These are phyloP conservation scores for Bombus polaris DNA, from an alignment of 1,140 invertebrate species.

Conservation along the genomic window DNA sequence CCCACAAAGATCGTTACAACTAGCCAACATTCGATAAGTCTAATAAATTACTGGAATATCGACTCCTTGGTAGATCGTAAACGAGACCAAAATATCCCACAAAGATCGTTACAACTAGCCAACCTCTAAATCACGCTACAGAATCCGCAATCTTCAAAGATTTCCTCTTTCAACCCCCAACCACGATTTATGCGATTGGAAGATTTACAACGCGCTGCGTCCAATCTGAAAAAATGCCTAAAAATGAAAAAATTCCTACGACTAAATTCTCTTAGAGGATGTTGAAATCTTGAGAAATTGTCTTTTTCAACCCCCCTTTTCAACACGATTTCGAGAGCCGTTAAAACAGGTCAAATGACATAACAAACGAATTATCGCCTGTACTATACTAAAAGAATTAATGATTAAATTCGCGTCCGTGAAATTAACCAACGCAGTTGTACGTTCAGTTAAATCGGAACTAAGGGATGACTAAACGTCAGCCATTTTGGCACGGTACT, in stretches of 20 bases:
- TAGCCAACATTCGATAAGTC: not conserved
- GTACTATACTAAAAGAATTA: not conserved
- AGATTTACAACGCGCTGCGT: too few relatives aligned
- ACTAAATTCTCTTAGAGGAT: not conserved
- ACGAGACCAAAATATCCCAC: not conserved
- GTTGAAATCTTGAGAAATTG: not conserved
- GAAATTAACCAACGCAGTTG: not conserved
- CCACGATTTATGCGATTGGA: too few relatives aligned
- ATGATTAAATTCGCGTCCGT: not conserved
- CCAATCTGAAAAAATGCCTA: too few relatives aligned
- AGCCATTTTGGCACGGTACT: constrained; percentile 72
- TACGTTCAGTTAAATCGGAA: constrained; percentile 66
- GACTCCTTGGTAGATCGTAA: not conserved
- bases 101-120: not conserved
- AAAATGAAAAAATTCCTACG: too few relatives aligned
- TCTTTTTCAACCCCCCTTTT: too few relatives aligned
- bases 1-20: not conserved
- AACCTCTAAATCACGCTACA: too few relatives aligned
- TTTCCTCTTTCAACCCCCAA: too few relatives aligned
- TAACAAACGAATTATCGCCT: not conserved
- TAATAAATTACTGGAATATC: not conserved
- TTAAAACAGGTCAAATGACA: too few relatives aligned
- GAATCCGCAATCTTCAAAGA: too few relatives aligned
- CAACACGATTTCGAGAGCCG: too few relatives aligned
- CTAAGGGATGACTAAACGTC: constrained; percentile 73